Base-by-base conservation (phyloP, 23 tunicate species). In the Ascidia mentula region DNA sequence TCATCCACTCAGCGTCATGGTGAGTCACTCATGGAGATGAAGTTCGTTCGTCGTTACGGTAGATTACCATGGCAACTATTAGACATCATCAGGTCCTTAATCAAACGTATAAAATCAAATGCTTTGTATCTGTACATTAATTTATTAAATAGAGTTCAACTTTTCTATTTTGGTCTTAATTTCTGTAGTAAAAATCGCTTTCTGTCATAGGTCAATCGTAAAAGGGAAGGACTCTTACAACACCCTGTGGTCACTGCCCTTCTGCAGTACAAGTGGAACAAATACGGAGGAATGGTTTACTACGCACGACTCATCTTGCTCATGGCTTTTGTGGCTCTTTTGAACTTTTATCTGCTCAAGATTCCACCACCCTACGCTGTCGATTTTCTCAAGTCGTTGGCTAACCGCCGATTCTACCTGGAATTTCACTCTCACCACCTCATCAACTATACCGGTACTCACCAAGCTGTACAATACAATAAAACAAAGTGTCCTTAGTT, bases 1-100 rank as follows among this genome's bases (percentile, higher is more conserved):
- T 46, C 97, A 92, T 75, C 97, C 97, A 0, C 86, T 92, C 20
- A 90, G 79, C 77, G 80, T 90, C 40, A 90, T 90, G 96, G 96
- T 90, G 45, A 61, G 86, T 22, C 26, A 18, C 1, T 42, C 15
- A 42, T 42, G 53, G 12, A 15, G 53, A 9, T 42, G 15, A 42
- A 42, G 12, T 42, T 42, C 15, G 15, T 15, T 42, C 15, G 53
- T 42, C 15, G 15, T 15, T 42, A n/a, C n/a, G n/a, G n/a, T n/a
- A n/a, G n/a, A n/a, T n/a, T n/a, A n/a, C n/a, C n/a, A n/a, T n/a
- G n/a, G n/a, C n/a, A n/a, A n/a, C n/a, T n/a, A n/a, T n/a, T n/a
- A n/a, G n/a, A n/a, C n/a, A n/a, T n/a, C n/a, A n/a, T n/a, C n/a
- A n/a, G n/a, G n/a, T n/a, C n/a, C n/a, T n/a, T n/a, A n/a, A n/a